A percentile compares a stretch with the other conserved stretches of the same genome.
These are phyloP conservation scores for Teleiodes luculella DNA, from an alignment of 2,888 invertebrate species.

Conservation along the genomic window DNA sequence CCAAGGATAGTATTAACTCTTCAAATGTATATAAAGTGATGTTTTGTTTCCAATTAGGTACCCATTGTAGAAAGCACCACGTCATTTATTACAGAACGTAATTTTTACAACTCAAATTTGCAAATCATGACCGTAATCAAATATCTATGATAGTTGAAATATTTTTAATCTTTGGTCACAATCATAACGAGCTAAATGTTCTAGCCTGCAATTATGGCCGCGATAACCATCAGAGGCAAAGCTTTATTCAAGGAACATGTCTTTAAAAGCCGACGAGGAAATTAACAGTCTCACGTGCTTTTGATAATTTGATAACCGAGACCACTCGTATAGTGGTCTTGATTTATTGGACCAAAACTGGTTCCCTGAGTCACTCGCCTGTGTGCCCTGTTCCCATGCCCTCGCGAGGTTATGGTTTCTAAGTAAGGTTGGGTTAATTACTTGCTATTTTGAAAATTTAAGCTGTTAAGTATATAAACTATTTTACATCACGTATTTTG, in stretches of 20 bases:
- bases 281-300: conserved; percentile 73
- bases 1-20: background rate
- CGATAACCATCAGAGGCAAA: conserved; percentile 58
- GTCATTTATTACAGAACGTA: too few species aligned
- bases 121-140: background rate
- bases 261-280: conserved; percentile 70
- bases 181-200: conserved; percentile 50
- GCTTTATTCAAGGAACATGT: conserved; percentile 67
- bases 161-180: conserved; percentile 32
- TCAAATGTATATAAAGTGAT: too few species aligned
- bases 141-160: conserved; percentile 32
- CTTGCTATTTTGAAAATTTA: conserved; percentile 2
- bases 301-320: conserved; percentile 76
- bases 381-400: conserved; percentile 55
- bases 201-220: conserved; percentile 64
- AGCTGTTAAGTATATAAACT: too few species aligned
- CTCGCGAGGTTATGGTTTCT: conserved; percentile 40
- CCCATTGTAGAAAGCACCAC: too few species aligned
- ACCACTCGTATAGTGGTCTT: conserved; percentile 41
- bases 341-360: conserved; percentile 65
- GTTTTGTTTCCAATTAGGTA: too few species aligned
- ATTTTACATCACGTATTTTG: too few species aligned
- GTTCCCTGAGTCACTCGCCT: conserved; percentile 52
- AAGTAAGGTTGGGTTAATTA: conserved; percentile 27
- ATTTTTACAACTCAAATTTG: background rate